Base-by-base conservation (phyloP, 2,888 invertebrate genomes). In the Phengaris alcon region DNA sequence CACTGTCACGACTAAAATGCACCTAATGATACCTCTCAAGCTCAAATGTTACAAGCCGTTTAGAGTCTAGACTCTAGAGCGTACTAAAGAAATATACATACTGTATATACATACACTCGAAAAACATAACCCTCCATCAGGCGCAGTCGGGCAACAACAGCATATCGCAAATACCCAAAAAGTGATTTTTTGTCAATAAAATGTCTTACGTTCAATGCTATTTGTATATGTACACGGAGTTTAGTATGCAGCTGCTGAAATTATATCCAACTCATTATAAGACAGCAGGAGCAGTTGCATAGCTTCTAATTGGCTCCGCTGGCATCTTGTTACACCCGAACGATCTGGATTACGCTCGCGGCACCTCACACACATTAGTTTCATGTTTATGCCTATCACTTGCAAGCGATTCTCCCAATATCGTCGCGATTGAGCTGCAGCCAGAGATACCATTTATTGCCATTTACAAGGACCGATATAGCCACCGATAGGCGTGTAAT, bases 401-500 rank as follows among this genome's bases (percentile, higher is more conserved):
- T 82, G 81, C 82, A 84, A 84, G 70, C 69, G 69, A 57, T 57
- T 51, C 54, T 75, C 9, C 51, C 48, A 8, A 69, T 75, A 54
- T 69, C 52, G 12, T 35, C 54, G 52, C 15, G 35, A 9, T 52
- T 7, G 54, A 52, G 72, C 51, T 52, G 6, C 72, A 72, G 15
- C 22, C 15, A 10, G 46, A 22, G 79, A 81, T 82, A 81, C 82
- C 81, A 81, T 85, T 85, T 83, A 82, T 83, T 82, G 82, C 84
- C 85, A 86, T 86, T 88, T 87, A 88, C 83, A 84, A 82, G 82
- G 81, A 80, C 81, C 83, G 84, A 83, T 84, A 85, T 82, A 84
- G 85, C 85, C 84, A 83, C 85, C 83, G 48, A 57, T 55, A 69
- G 68, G 15, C 84, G 84, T 88, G 88, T 92, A 91, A 90, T 91